Evolutionary conservation across 2,797 vertebrate species (phyloP), one percentile per base, ranked within the genome.

Genomic region (Enteromius argenteus): DNA sequence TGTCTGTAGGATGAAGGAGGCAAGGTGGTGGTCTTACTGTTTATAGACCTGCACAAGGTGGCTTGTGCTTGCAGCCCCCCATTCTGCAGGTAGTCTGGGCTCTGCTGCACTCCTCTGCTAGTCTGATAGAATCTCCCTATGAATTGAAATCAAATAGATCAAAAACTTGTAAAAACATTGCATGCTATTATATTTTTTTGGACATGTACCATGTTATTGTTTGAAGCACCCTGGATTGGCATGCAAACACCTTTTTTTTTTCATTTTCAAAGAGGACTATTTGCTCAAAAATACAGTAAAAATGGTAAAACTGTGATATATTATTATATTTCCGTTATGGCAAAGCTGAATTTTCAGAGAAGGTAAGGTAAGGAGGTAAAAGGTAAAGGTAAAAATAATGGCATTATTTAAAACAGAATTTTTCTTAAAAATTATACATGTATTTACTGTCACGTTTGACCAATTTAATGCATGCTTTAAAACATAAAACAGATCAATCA

Each of bases 71-170:
- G 94, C 51, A 94, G 88, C 4, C 93, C 83, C 15, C 80, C 79
- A 68, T 92, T 89, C 0, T 89, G 92, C 8, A 90, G 86, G 37
- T 92, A 84, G 0, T 77, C 53, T 2, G 79, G n/a, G 9, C 79
- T 88, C 51, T 91, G 92, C 30, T 88, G 86, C 72, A 90, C 76
- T 10, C 77, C 95, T 0, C 90, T 87, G 79, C 92, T 93, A 0
- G 92, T 94, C 90, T 91, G 94, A 86, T 94, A 95, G 78, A 93
- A 89, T 62, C 88, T 90, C 13, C 93, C 95, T 95, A 88, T 30
- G 9, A 46, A 58, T 35, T 15, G 2, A 15, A 19, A 74, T 14
- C 6, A 46, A 21, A 66, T 14, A 21, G 21, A 60, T 80, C 35
- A 62, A 46, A 73, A 30, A 72, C 30, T 51, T 4, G 32, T 0